phyloP scores from a whole-genome alignment of 2,113 vertebrate genomes.

The Mastomys coucha region DNA sequence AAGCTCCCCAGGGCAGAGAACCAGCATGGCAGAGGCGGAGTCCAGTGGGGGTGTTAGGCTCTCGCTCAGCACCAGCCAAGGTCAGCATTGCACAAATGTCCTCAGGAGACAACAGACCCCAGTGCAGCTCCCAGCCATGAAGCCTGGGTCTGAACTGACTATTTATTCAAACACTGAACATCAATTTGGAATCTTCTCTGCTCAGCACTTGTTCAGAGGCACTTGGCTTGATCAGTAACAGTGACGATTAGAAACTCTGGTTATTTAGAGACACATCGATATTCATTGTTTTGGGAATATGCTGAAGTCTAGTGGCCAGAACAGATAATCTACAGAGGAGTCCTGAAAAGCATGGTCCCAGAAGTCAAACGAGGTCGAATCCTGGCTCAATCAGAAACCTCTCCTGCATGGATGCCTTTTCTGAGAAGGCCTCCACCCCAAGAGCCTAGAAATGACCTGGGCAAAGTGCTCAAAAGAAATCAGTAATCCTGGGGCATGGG shows the following conservation, averaged over 20 bases:
- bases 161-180: constrained; percentile 53
- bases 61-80: not conserved
- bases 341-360: not conserved
- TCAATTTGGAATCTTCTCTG: not conserved
- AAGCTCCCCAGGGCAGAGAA: constrained; percentile 48
- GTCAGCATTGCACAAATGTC: constrained; percentile 61
- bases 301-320: not conserved
- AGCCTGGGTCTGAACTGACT: constrained; percentile 70
- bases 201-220: not conserved
- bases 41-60: not conserved
- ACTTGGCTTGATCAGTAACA: not conserved
- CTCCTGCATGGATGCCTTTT: not conserved
- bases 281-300: not conserved
- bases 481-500: not conserved
- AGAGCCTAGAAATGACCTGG: not conserved
- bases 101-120: constrained; percentile 71
- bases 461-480: not conserved
- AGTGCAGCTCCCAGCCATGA: constrained; percentile 26
- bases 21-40: not conserved
- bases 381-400: not conserved
- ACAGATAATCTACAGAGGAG: not conserved
- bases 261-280: not conserved
- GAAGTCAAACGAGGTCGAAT: not conserved
- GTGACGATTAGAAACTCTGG: not conserved
- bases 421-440: not conserved